Evolutionary conservation across 2,888 invertebrate species (phyloP), one percentile per base, ranked within the genome.

Genomic region (Lydus trimaculatus): DNA sequence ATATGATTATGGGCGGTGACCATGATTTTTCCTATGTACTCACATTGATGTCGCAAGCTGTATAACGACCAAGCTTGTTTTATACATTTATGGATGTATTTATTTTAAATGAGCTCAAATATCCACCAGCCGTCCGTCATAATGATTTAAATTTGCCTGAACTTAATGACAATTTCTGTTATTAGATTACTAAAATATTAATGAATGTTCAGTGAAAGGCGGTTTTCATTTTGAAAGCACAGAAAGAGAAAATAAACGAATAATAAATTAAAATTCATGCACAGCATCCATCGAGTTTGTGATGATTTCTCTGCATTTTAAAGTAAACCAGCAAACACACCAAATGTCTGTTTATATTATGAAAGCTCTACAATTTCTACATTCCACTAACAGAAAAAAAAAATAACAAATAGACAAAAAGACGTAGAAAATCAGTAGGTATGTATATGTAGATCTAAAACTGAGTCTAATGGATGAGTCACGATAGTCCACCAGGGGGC

Each of bases 181-280:
- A 78, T 77, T 75, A 73, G 75, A 78, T 77, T 74, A 75, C 64
- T 76, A 68, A 74, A 78, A 76, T 77, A 77, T 75, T 77, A 76
- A 78, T 73, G 76, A 75, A 77, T 75, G 72, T 72, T 73, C 70
- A 74, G 72, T 74, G 73, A 75, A 75, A 75, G 76, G 74, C 74
- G 76, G 76, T 78, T 78, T 78, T 74, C 77, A 67, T 74, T 76
- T 74, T 73, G 71, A 75, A 75, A 69, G 76, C 72, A 65, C 61
- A 73, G 72, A 72, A 61, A 63, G 67, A 60, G 69, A 71, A 76
- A 76, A 78, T 76, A 75, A 78, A 76, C 75, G 76, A 76, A 71
- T 67, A 62, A 48, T 63, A 71, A 80, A 82, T 82, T 82, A 82
- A 82, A 82, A 82, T 82, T 82, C 81, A 80, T 78, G 77, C 74